A percentile compares a stretch with the other conserved stretches of the same genome.
These are phyloP conservation scores for Ctenosaura bakeri DNA, from an alignment of 2,797 vertebrate species.

Conservation along the genomic window DNA sequence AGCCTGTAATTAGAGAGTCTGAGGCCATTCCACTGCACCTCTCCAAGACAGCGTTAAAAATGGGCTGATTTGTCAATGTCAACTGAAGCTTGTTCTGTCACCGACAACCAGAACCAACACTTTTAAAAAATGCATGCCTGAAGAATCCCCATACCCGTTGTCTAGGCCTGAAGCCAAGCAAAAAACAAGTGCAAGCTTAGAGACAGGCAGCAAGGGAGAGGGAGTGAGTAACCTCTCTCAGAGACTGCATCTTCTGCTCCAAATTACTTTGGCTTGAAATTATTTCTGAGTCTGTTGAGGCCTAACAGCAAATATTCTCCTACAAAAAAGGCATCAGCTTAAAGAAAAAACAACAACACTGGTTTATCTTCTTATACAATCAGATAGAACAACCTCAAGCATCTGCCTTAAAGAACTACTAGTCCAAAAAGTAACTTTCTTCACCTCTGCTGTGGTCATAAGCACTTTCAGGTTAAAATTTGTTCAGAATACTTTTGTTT, in stretches of 20 bases:
- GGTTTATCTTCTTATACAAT: not conserved
- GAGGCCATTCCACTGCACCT: constrained; percentile 63
- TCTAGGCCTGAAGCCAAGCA: constrained; percentile 41
- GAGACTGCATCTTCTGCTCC: not conserved
- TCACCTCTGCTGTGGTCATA: too few species aligned
- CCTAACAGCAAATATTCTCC: not conserved
- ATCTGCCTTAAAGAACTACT: not conserved
- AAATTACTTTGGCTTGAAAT: not conserved
- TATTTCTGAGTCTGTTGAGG: not conserved
- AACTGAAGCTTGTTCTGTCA: constrained; percentile 27
- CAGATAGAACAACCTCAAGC: not conserved
- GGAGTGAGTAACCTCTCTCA: not conserved
- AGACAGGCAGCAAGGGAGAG: not conserved
- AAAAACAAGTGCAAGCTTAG: constrained; percentile 15
- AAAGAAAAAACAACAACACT: not conserved
- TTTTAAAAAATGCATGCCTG: not conserved
- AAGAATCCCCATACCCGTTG: constrained; percentile 7
- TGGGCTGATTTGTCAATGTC: constrained; percentile 41
- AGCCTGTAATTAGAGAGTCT: constrained; percentile 60
- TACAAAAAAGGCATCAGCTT: not conserved
- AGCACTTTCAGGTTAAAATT: not conserved
- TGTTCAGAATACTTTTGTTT: not conserved
- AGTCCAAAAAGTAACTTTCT: too few species aligned
- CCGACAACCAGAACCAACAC: constrained; percentile 23
- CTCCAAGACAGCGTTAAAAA: constrained; percentile 43